Conservation (phyloP, 2,113 vertebrate genomes). For the Chionodraco myersi region DNA sequence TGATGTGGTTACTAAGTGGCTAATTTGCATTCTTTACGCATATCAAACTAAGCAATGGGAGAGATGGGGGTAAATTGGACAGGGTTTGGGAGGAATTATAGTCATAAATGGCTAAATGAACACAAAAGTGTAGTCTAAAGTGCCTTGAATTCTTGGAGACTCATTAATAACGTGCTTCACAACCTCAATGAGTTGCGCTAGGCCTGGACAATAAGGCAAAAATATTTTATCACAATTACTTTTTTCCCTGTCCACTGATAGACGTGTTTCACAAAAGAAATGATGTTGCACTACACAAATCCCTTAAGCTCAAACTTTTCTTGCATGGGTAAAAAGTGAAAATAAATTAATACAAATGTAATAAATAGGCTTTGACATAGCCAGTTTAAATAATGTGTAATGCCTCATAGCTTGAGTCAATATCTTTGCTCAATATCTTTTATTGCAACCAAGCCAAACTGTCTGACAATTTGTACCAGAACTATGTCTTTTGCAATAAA, state of each 20-base stretch:
- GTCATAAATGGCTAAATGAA: conserved; percentile 88
- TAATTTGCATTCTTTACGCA: conserved; percentile 97
- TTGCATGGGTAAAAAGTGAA: not conserved
- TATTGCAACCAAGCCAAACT: not conserved
- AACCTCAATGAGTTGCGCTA: not conserved
- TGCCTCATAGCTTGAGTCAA: too few relatives aligned
- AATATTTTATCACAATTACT: not conserved
- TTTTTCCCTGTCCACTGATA: not conserved
- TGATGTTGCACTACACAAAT: not conserved
- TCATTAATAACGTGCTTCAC: conserved; percentile 87
- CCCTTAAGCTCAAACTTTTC: not conserved
- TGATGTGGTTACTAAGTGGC: conserved; percentile 98
- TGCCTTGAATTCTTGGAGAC: conserved; percentile 83
- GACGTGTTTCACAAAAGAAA: not conserved
- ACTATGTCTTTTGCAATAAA: not conserved
- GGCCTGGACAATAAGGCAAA: not conserved
- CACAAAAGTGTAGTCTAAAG: conserved; percentile 65
- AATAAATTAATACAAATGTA: too few relatives aligned
- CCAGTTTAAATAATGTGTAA: too few relatives aligned
- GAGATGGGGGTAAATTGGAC: conserved; percentile 81
- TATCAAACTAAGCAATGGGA: conserved; percentile 76
- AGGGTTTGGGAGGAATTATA: conserved; percentile 40
- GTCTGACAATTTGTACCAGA: not conserved
- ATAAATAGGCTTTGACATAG: too few relatives aligned
- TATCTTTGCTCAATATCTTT: not conserved